These are phyloP conservation scores for Atta colombica DNA, from an alignment of 1,140 invertebrate genomes.

Conservation along the genomic window DNA sequence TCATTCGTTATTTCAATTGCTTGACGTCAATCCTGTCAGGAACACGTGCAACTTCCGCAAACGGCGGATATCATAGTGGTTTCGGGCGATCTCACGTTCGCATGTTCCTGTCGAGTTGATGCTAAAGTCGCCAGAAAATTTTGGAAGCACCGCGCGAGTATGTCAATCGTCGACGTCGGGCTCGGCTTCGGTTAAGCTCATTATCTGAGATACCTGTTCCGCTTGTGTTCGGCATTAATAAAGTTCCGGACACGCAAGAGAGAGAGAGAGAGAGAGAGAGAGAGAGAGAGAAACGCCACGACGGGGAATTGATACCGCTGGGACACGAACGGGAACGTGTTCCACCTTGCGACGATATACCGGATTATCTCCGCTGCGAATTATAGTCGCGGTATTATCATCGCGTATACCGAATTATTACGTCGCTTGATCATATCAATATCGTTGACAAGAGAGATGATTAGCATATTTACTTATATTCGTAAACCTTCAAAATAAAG, in stretches of 20 bases:
- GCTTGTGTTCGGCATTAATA: constrained; percentile 25
- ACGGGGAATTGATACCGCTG: constrained; percentile 34
- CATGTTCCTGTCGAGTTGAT: constrained; percentile 7
- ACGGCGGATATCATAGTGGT: constrained; percentile 59
- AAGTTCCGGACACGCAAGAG: constrained; percentile 37
- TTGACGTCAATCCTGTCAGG: constrained; percentile 73
- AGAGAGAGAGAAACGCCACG: neutral
- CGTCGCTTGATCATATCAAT: neutral
- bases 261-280: neutral
- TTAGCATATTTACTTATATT: neutral
- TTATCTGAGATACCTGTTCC: constrained; percentile 28
- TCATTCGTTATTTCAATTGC: constrained; percentile 76
- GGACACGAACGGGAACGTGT: constrained; percentile 30
- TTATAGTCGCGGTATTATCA: constrained; percentile 10
- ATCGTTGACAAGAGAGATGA: neutral
- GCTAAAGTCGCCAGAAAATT: constrained; percentile 40
- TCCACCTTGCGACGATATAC: constrained; percentile 36
- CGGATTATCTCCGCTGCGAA: constrained; percentile 36
- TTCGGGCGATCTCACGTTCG: constrained; percentile 27
- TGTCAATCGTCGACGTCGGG: constrained; percentile 7
- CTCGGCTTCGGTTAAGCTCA: constrained; percentile 16
- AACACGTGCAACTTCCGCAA: constrained; percentile 73
- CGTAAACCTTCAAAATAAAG: neutral
- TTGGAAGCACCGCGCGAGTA: neutral
- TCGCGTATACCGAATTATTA: constrained; percentile 14